A percentile compares a stretch with the other conserved stretches of the same genome.
Evolutionary conservation across 2,888 invertebrate genomes (phyloP).

Genomic region (Drosophila gaucha): DNA sequence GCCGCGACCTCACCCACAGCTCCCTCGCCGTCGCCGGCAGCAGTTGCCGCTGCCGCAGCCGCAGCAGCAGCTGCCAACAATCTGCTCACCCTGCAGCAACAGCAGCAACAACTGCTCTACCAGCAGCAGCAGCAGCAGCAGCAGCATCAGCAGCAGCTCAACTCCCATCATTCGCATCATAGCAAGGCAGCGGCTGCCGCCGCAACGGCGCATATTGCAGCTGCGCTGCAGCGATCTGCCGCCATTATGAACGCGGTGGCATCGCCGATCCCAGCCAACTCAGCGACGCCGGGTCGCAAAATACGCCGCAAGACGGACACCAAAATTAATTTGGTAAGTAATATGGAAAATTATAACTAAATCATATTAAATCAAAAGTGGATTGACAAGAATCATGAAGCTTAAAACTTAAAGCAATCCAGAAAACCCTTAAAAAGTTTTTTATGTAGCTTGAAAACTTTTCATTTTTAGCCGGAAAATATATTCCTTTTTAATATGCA

Average conservation of each 20-base stretch:
- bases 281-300: conserved; percentile 88
- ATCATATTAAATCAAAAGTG: background rate
- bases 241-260: conserved; percentile 85
- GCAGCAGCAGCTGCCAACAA: conserved; percentile 43
- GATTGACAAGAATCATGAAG: no score
- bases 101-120: conserved; percentile 57
- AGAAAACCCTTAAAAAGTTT: no score
- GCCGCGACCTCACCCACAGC: conserved; percentile 17
- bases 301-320: conserved; percentile 90
- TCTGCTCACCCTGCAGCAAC: conserved; percentile 47
- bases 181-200: conserved; percentile 73
- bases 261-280: conserved; percentile 84
- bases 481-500: no score
- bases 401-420: no score
- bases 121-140: conserved; percentile 50
- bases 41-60: conserved; percentile 25
- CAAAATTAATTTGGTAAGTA: conserved; percentile 84
- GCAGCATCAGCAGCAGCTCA: conserved; percentile 44
- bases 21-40: conserved; percentile 19
- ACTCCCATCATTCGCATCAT: conserved; percentile 59
- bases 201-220: conserved; percentile 61
- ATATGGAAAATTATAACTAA: background rate
- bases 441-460: no score
- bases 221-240: conserved; percentile 79
- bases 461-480: no score